Conservation (phyloP, 2,797 vertebrate species). For the Clarias platycephalus region DNA sequence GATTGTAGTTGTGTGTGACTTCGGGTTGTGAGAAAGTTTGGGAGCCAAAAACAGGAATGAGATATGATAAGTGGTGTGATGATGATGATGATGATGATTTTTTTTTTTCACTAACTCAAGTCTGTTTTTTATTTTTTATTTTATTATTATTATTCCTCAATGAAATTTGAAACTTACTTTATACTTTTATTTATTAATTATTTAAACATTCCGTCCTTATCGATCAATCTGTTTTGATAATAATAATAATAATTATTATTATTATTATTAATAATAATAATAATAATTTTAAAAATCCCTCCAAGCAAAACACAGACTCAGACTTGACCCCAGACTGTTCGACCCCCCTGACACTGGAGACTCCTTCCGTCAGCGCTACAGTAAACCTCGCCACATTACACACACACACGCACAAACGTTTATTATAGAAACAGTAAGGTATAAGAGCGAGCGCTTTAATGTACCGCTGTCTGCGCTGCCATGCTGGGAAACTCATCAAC, state of each 20-base stretch:
- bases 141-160: too few relatives aligned
- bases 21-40: not conserved
- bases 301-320: too few relatives aligned
- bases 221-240: too few relatives aligned
- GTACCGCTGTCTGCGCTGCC: not conserved
- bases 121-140: not conserved
- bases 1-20: not conserved
- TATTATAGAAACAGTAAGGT: not conserved
- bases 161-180: too few relatives aligned
- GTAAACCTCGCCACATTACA: not conserved
- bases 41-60: too few relatives aligned
- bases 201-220: not conserved
- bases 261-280: too few relatives aligned
- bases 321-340: not conserved
- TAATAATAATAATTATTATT: too few relatives aligned
- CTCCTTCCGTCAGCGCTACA: not conserved
- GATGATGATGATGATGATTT: too few relatives aligned
- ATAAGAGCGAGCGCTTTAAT: not conserved
- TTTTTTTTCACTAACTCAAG: not conserved
- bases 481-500: not conserved
- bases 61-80: too few relatives aligned
- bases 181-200: not conserved
- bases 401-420: too few relatives aligned
- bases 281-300: too few relatives aligned
- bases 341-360: not conserved